Evolutionary conservation across 2,113 vertebrate species (phyloP).

Genomic region (Urocitellus parryii): DNA sequence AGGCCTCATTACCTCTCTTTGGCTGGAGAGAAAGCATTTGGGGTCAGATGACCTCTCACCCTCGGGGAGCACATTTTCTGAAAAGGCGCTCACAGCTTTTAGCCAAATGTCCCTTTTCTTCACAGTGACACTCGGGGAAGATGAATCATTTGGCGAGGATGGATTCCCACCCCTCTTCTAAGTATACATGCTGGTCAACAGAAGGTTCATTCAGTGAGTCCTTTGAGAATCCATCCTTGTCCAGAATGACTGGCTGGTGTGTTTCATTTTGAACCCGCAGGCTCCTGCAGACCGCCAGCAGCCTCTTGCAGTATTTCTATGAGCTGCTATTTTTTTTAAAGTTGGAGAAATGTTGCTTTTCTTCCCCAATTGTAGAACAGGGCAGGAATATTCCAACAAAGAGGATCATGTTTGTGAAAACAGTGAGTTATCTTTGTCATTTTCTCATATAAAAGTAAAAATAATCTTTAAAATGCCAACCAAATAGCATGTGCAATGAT

Average conservation of each 20-base stretch:
- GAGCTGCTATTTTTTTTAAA: conserved; percentile 52
- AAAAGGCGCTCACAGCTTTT: conserved; percentile 17
- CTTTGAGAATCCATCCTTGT: conserved; percentile 51
- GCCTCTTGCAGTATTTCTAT: background rate
- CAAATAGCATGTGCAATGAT: background rate
- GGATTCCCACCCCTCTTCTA: conserved; percentile 10
- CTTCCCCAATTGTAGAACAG: background rate
- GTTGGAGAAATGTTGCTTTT: background rate
- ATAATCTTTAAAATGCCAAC: conserved; percentile 8
- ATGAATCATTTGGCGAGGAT: conserved; percentile 48
- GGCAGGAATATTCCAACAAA: background rate
- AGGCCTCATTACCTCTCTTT: background rate
- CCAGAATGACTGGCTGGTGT: conserved; percentile 6
- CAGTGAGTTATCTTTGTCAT: conserved; percentile 30
- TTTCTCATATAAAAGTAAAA: conserved; percentile 53
- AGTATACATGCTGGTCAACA: background rate
- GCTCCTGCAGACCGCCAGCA: background rate
- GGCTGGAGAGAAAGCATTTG: background rate
- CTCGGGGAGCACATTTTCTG: conserved; percentile 37
- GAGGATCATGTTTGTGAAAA: background rate
- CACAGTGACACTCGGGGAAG: conserved; percentile 43
- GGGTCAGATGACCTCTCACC: conserved; percentile 38
- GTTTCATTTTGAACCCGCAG: conserved; percentile 16
- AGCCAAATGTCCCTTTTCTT: conserved; percentile 36
- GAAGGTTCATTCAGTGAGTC: conserved; percentile 25